Evolutionary conservation across 2,888 invertebrate genomes (phyloP), one percentile per base, ranked within the genome.

Genomic region (Bhutanitis thaidina): DNA sequence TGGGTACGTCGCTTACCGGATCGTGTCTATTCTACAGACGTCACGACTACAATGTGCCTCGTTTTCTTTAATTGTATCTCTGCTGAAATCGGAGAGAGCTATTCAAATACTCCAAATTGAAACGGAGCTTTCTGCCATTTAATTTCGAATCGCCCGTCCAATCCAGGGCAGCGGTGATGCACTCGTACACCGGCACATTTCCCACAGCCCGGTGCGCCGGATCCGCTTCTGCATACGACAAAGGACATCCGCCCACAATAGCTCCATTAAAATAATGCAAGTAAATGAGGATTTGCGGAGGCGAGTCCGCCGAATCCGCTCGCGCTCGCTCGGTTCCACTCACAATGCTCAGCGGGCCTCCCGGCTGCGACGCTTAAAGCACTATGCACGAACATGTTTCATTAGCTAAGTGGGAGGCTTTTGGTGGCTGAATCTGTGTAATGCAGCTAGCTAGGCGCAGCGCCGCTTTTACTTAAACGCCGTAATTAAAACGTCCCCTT

Each of bases 341-440:
- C 74, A 86, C 83, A 82, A 86, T 85, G 69, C 77, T 65, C 67
- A 71, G 67, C 67, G 64, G 65, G 65, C 66, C 66, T 51, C 49
- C 50, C 53, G 57, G 49, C 47, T 70, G 66, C 75, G 76, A 67
- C 78, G 82, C 79, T 82, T 78, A 74, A 80, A 81, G 84, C 83
- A 82, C 85, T 87, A 82, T 77, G 84, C 86, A 80, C 79, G 88
- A 86, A 83, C 90, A 90, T 90, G 90, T 90, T 90, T 90, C 90
- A 90, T 90, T 90, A 90, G 90, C 90, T 90, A 89, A 90, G 89
- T 90, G 90, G 86, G 72, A 84, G 85, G 88, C 90, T 87, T 90
- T 90, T 88, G 90, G 90, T 87, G 77, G 84, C 81, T 83, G 84
- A 83, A 88, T 87, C 86, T 83, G 81, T 84, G 88, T 87, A 84